These are phyloP conservation scores for Enteromius mattozi DNA, from an alignment of 2,797 vertebrate genomes.

Conservation along the genomic window DNA sequence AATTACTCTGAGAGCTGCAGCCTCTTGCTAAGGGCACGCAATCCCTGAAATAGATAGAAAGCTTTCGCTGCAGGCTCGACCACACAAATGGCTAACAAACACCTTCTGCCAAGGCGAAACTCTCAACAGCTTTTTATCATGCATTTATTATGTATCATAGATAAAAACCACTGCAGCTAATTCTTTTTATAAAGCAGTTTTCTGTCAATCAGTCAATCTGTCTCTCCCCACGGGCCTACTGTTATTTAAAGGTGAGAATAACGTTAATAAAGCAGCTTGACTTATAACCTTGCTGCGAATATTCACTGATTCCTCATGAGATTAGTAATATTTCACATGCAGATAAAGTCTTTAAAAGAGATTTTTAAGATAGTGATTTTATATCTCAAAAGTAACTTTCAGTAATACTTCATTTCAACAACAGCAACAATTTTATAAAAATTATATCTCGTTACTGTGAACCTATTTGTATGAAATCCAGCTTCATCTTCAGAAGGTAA, in stretches of 20 bases:
- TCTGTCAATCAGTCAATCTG: constrained; percentile 28
- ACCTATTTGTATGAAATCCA: background rate
- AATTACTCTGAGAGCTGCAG: constrained; percentile 64
- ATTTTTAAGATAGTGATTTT: background rate
- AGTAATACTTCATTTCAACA: background rate
- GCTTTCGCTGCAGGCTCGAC: constrained; percentile 52
- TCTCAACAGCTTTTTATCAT: constrained; percentile 51
- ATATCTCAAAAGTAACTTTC: background rate
- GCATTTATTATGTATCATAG: constrained; percentile 50
- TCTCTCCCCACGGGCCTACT: background rate
- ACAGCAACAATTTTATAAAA: background rate
- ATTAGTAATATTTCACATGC: constrained; percentile 21
- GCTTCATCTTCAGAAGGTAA: background rate
- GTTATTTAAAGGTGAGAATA: constrained; percentile 38
- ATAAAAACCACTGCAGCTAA: constrained; percentile 43
- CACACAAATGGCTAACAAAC: constrained; percentile 38
- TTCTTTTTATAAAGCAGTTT: constrained; percentile 49
- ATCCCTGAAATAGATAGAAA: constrained; percentile 59
- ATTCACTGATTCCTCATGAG: constrained; percentile 18
- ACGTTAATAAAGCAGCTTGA: constrained; percentile 14
- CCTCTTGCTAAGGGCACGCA: constrained; percentile 42
- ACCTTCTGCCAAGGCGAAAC: constrained; percentile 21
- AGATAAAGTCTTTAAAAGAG: background rate
- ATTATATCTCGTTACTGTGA: background rate
- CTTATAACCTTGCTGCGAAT: constrained; percentile 16